A percentile compares a stretch with the other conserved stretches of the same genome.
phyloP scores from a whole-genome alignment of 2,113 vertebrate species.

The Toxostoma redivivum region DNA sequence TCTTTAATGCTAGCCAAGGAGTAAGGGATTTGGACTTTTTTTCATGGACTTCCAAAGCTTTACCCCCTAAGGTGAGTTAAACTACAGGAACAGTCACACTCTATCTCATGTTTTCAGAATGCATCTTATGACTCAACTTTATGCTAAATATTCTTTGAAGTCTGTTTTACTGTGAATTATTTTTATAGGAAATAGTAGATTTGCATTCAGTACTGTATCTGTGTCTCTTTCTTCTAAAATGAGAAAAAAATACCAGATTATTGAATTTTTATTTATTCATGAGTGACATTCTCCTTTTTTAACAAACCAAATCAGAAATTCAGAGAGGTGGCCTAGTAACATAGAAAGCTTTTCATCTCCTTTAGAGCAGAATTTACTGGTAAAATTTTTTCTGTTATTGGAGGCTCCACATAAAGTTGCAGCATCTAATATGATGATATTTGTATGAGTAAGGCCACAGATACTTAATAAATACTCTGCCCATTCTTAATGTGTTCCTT shows the following conservation, averaged over 20 bases:
- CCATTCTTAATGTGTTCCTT: neutral
- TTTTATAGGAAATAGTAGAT: neutral
- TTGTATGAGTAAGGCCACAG: neutral
- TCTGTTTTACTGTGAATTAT: neutral
- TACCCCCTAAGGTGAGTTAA: slow-evolving; percentile 92
- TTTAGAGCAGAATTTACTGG: neutral
- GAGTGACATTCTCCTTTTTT: neutral
- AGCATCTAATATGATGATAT: neutral
- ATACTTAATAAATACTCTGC: neutral
- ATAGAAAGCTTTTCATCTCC: neutral
- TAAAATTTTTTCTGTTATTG: neutral
- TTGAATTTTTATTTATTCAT: neutral
- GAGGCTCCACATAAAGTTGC: neutral
- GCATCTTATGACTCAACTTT: slow-evolving; percentile 17
- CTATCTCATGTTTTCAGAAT: slow-evolving; percentile 58
- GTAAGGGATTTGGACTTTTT: slow-evolving; percentile 96
- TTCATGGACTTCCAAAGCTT: slow-evolving; percentile 94
- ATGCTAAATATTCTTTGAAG: neutral
- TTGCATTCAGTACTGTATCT: neutral
- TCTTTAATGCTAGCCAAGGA: slow-evolving; percentile 99
- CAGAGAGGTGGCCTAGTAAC: neutral
- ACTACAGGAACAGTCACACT: slow-evolving; percentile 72
- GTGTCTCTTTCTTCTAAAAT: neutral
- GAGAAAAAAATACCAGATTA: neutral
- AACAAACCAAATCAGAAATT: neutral